Percentiles rank a stretch among this genome's conserved stretches.
These are phyloP conservation scores for Dendrolimus kikuchii DNA, from an alignment of 1,140 invertebrate species.

Conservation along the genomic window DNA sequence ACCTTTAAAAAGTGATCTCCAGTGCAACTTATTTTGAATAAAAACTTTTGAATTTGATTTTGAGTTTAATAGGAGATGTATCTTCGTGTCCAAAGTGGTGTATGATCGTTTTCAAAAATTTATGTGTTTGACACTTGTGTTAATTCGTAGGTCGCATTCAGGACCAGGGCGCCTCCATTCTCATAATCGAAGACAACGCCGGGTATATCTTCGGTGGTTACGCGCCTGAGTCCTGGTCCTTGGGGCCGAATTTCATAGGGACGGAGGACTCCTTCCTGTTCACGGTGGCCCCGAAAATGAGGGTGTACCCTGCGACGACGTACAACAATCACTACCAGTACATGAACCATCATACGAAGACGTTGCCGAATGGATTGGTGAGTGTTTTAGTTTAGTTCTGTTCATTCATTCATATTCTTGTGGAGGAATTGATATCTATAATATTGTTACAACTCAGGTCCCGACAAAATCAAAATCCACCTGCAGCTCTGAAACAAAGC, in stretches of 20 bases:
- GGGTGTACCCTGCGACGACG: constrained; percentile 81
- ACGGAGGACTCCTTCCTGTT: constrained; percentile 87
- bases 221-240: constrained; percentile 82
- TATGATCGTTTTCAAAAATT: too few relatives aligned
- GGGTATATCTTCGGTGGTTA: constrained; percentile 93
- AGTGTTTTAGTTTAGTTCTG: constrained; percentile 20
- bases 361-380: constrained; percentile 93
- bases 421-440: too few relatives aligned
- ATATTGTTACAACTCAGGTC: too few relatives aligned
- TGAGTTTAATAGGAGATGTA: too few relatives aligned
- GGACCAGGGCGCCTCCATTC: constrained; percentile 83
- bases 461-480: too few relatives aligned
- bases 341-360: constrained; percentile 90
- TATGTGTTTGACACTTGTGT: too few relatives aligned
- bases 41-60: too few relatives aligned
- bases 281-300: constrained; percentile 83
- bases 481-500: too few relatives aligned
- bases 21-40: too few relatives aligned
- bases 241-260: constrained; percentile 73
- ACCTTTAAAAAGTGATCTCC: too few relatives aligned
- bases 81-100: too few relatives aligned
- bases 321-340: constrained; percentile 94
- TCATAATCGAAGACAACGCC: constrained; percentile 84
- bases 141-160: constrained; percentile 75
- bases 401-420: too few relatives aligned